Conservation (phyloP, 2,888 invertebrate genomes). For the Hydroisotoma schaefferi region DNA sequence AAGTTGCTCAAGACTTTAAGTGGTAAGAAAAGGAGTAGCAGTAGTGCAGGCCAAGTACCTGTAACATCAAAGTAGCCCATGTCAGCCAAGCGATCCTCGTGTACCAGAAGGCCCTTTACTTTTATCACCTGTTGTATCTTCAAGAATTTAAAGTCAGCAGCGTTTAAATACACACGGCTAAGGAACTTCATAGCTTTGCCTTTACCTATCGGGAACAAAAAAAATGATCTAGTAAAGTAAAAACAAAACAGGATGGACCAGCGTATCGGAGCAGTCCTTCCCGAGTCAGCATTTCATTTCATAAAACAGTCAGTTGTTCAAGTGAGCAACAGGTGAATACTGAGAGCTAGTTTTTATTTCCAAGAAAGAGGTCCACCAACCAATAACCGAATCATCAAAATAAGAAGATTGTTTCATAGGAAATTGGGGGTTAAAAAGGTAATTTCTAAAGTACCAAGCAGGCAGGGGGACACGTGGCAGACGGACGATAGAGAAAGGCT, state of each 20-base stretch:
- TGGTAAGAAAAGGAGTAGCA: too few relatives aligned
- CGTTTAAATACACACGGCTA: slow-evolving; percentile 5
- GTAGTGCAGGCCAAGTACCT: background rate
- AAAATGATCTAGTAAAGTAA: background rate
- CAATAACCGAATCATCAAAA: background rate
- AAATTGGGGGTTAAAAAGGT: slow-evolving; percentile 8
- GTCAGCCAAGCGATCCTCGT: too few relatives aligned
- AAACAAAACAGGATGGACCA: slow-evolving; percentile 1
- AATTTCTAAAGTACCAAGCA: background rate
- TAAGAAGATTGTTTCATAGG: background rate
- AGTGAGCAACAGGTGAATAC: slow-evolving; percentile 10
- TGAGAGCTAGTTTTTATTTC: too few relatives aligned
- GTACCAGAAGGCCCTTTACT: background rate
- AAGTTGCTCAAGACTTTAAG: too few relatives aligned
- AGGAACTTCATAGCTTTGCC: too few relatives aligned
- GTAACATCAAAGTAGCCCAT: background rate
- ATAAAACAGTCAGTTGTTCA: slow-evolving; percentile 10
- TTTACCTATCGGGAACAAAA: too few relatives aligned
- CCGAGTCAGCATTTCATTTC: background rate
- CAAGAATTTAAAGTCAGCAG: slow-evolving; percentile 11
- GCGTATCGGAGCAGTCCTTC: slow-evolving; percentile 7
- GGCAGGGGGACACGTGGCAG: slow-evolving; percentile 12
- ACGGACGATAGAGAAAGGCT: slow-evolving; percentile 10
- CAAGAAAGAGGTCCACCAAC: background rate
- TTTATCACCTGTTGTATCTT: slow-evolving; percentile 14